Evolutionary conservation across 2,113 vertebrate species (phyloP), one percentile per base, ranked within the genome.

Genomic region (Myrmecobius fasciatus): DNA sequence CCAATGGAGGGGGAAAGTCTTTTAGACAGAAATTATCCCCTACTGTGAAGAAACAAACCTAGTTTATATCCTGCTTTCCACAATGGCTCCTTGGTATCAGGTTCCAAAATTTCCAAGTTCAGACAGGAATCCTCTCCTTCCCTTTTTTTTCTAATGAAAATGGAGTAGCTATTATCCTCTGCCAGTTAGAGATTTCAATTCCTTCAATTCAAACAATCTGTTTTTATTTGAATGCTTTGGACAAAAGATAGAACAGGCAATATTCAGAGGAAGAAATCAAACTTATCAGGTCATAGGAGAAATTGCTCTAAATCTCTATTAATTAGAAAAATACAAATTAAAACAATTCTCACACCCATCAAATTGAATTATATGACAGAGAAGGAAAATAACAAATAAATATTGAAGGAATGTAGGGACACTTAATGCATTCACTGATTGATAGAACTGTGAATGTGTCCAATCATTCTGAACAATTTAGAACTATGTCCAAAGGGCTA

Each of bases 161-260:
- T 83, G n/a, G 93, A 93, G 47, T 53, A 36, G 91, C n/a, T 94
- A 36, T 75, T 31, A 4, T 92, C 6, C 14, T 60, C n/a, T 89
- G 48, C 51, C 51, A 94, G n/a, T 75, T 20, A 96, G 46, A 89
- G 91, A 94, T 90, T 54, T 92, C 92, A 94, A 22, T 91, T 92
- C 54, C 47, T 43, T 9, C n/a, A n/a, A n/a, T n/a, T n/a, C n/a
- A n/a, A n/a, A n/a, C n/a, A n/a, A n/a, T n/a, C n/a, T 52, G 43
- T n/a, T 91, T 94, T 94, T 89, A 10, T 67, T 54, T 97, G 31
- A 93, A 22, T 83, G 67, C 67, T 43, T 22, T 83, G 67, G 67
- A 43, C 36, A 83, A 83, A 83, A 10, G 6, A 83, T 67, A 17
- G 60, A 67, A 67, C 12, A 43, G 67, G n/a, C 6, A 43, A 8